Base-by-base conservation (phyloP, 2,797 vertebrate species). In the Micromesistius poutassou region DNA sequence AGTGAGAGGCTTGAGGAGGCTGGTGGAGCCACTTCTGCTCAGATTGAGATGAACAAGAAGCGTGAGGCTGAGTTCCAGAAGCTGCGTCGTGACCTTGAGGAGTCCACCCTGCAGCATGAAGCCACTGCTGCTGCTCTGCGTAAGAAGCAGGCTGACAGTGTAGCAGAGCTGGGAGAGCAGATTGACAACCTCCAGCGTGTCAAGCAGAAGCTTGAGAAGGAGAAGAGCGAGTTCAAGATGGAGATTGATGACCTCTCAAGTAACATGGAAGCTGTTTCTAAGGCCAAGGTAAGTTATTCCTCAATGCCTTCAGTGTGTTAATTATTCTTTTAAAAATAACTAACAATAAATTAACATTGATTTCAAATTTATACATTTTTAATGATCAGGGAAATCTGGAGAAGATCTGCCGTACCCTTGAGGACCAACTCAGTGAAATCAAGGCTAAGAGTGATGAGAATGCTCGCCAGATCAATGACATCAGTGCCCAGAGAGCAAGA, bases 181-280 rank as follows among this genome's bases (percentile, higher is more conserved):
- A 66, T 66, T 66, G 62, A 66, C 62, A 66, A 66, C 70, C 36
- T 96, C 79, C 95, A 96, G 76, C 84, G 93, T 0, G 93, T 96
- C 71, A 96, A 95, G 84, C 95, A 95, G 93, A 96, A 96, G 84
- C 92, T 95, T 87, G 93, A 93, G 78, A 95, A 94, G 84, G 95
- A 96, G 89, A 95, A 95, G 87, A 95, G 94, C 0, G 94, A 96
- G 84, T 62, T 93, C 80, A 96, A 95, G 89, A 95, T 96, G 94
- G 95, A 96, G 87, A 91, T 95, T 0, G 94, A 96, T 0, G 94
- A 95, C 83, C 1, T 96, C 31, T 91, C 93, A 79, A 93, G 94
- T 40, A 96, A 94, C 14, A 76, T 95, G 0, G 95, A 95, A 72
- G 86, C 90, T 0, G 80, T 95, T 81, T 4, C 70, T 31, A 71